Percentiles rank a stretch among this genome's conserved stretches.
Evolutionary conservation across 2,888 invertebrate species (phyloP).

Genomic region (Melipona beecheii): DNA sequence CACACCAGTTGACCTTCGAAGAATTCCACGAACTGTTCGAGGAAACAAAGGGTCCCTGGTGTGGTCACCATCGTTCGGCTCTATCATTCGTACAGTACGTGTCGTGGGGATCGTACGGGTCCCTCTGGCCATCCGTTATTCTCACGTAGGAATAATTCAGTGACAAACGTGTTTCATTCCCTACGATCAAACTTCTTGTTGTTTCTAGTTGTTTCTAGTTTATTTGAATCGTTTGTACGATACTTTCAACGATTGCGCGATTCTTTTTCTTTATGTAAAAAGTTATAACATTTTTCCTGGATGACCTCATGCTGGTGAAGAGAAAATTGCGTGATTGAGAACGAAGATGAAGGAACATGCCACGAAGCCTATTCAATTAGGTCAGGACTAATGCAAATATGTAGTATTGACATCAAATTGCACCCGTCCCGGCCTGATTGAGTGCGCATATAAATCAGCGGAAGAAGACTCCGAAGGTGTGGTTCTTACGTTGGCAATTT

Average conservation of each 20-base stretch:
- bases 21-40: slow-evolving; percentile 71
- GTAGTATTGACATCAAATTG: slow-evolving; percentile 84
- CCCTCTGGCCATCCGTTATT: slow-evolving; percentile 42
- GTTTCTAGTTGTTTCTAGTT: neutral
- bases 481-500: slow-evolving; percentile 10
- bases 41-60: slow-evolving; percentile 67
- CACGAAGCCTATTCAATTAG: slow-evolving; percentile 73
- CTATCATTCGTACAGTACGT: slow-evolving; percentile 65
- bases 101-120: slow-evolving; percentile 51
- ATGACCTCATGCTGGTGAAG: slow-evolving; percentile 8
- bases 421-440: slow-evolving; percentile 85
- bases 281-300: slow-evolving; percentile 4
- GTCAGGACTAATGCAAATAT: slow-evolving; percentile 84
- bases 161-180: neutral
- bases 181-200: neutral
- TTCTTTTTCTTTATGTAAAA: neutral
- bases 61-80: slow-evolving; percentile 56
- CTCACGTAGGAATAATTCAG: slow-evolving; percentile 37
- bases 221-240: neutral
- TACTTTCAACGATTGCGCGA: neutral
- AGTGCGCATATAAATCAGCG: slow-evolving; percentile 68
- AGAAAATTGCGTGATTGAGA: neutral
- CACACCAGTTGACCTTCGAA: slow-evolving; percentile 69
- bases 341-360: neutral
- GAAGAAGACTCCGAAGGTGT: slow-evolving; percentile 43